Percentiles rank a stretch among this genome's conserved stretches.
These are phyloP conservation scores for Upupa epops DNA, from an alignment of 2,113 vertebrate species.

Conservation along the genomic window DNA sequence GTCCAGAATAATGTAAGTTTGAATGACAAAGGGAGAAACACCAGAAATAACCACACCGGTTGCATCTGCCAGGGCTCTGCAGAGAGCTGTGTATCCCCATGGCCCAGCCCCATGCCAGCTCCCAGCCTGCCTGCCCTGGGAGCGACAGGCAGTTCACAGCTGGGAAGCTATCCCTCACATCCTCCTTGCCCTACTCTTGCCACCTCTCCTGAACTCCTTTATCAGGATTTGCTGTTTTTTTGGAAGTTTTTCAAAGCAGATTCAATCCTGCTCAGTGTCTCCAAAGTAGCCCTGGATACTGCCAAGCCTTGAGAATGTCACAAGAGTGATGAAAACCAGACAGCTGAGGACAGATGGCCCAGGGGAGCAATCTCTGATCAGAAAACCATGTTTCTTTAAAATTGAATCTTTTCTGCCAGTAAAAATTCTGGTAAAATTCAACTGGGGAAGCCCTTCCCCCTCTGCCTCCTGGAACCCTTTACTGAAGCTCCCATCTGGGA, in stretches of 20 bases:
- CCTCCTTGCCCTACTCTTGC: background rate
- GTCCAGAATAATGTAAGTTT: background rate
- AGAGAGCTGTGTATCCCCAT: background rate
- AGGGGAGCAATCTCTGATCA: background rate
- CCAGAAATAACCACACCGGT: fast-evolving
- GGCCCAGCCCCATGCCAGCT: background rate
- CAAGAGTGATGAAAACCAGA: background rate
- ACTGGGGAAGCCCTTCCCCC: background rate
- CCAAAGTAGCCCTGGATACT: background rate
- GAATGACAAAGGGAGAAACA: background rate
- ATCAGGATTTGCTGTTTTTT: background rate
- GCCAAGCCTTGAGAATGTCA: background rate
- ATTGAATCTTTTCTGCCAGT: background rate
- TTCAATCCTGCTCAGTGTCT: background rate
- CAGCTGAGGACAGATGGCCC: conserved; percentile 1
- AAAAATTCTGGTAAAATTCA: background rate
- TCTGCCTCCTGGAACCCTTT: background rate
- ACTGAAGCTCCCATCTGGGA: background rate
- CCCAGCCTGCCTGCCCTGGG: background rate
- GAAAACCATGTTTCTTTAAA: background rate
- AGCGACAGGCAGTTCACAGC: fast-evolving
- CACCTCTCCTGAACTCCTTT: background rate
- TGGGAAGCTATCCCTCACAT: background rate
- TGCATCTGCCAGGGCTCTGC: fast-evolving
- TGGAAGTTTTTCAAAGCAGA: background rate